Conservation (phyloP, 2,888 invertebrate genomes). For the Stegophylla sp. region DNA sequence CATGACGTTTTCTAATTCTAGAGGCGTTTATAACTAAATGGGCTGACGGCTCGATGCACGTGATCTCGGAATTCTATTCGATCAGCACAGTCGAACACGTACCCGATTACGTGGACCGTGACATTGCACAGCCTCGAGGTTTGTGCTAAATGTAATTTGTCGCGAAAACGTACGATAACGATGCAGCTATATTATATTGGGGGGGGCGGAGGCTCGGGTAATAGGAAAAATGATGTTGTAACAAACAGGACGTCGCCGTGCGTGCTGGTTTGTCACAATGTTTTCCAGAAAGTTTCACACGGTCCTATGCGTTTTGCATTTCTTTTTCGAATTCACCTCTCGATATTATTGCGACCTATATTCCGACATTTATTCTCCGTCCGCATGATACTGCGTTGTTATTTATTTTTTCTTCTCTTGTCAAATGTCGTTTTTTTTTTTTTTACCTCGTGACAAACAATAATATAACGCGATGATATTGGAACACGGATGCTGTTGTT, state of each 20-base stretch:
- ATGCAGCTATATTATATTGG: neutral
- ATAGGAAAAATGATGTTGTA: constrained; percentile 19
- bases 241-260: neutral
- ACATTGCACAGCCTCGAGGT: constrained; percentile 10
- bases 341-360: neutral
- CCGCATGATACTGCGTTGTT: neutral
- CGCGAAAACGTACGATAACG: neutral
- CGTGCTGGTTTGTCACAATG: neutral
- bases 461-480: too few species aligned
- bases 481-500: too few species aligned
- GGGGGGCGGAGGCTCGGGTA: neutral
- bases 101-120: constrained; percentile 16
- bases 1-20: neutral
- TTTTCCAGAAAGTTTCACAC: neutral
- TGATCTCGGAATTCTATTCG: constrained; percentile 28
- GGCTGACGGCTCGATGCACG: neutral
- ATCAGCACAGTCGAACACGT: constrained; percentile 21
- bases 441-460: too few species aligned
- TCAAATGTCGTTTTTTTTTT: neutral
- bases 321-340: neutral
- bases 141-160: constrained; percentile 2
- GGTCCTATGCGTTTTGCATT: neutral
- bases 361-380: neutral
- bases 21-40: constrained; percentile 16
- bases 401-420: neutral